Evolutionary conservation across 2,888 invertebrate species (phyloP), one percentile per base, ranked within the genome.

Genomic region (Nudaria mundana): DNA sequence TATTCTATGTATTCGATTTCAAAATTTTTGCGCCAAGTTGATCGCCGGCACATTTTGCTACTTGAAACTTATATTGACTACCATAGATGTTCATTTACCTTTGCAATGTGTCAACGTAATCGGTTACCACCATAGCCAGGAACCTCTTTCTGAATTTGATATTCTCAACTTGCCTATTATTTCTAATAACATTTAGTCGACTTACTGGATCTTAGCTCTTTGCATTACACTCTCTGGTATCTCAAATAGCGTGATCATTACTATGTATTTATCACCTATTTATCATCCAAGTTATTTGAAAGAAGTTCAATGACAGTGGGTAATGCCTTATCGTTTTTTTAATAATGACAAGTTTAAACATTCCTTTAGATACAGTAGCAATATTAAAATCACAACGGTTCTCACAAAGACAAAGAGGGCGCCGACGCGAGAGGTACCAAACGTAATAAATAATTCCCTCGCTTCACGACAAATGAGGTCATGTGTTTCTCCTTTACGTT

Each of bases 381-480:
- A 66, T 67, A 79, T 76, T 75, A 74, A 80, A 81, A 81, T 81
- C 77, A 74, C 71, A 70, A 68, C 64, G 63, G 50, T 58, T 58
- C 63, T 62, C 58, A 54, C 58, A 63, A 66, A 76, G 77, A 82
- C 80, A 83, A 81, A 83, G 75, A 67, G 62, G 58, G 66, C 63
- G 65, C 67, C 74, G 71, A 77, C 76, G 76, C 66, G 71, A 65
- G 73, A 77, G 75, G 82, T 85, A 85, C 83, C 82, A 80, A 77
- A 82, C 71, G 76, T 74, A 83, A 87, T 88, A 88, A 88, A 88
- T 88, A 85, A 86, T 88, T 84, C 87, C 67, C 60, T 68, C 74
- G 66, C 69, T 72, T 71, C 75, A 70, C 81, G 85, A 88, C 87
- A 88, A 88, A 88, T 87, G 86, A 85, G 86, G 86, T 88, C 88